phyloP scores from a whole-genome alignment of 2,113 vertebrate genomes.

The Erythrolamprus reginae region DNA sequence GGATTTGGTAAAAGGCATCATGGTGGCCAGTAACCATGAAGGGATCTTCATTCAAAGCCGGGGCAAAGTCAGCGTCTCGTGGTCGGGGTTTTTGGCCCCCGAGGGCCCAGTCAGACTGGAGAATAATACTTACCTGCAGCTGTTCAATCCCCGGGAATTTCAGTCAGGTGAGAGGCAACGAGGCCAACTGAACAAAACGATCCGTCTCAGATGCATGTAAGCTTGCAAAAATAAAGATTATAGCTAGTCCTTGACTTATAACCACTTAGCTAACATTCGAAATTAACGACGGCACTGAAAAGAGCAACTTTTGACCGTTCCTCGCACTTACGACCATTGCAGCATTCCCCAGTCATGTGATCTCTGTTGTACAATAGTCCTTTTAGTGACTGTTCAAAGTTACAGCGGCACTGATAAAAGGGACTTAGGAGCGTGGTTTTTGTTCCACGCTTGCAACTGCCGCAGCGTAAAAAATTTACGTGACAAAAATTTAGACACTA shows the following conservation, averaged over 20 bases:
- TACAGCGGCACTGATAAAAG: no score
- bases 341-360: not conserved
- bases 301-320: not conserved
- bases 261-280: not conserved
- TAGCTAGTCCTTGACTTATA: not conserved
- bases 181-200: not conserved
- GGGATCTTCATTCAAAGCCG: slow-evolving; percentile 76
- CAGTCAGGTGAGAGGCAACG: slow-evolving; percentile 69
- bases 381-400: no score
- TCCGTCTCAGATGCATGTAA: not conserved
- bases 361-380: no score
- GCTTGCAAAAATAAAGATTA: not conserved
- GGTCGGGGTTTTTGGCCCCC: slow-evolving; percentile 67
- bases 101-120: slow-evolving; percentile 70
- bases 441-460: no score
- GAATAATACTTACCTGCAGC: slow-evolving; percentile 57
- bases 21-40: slow-evolving; percentile 67
- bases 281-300: not conserved
- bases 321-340: not conserved
- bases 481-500: no score
- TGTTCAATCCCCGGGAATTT: slow-evolving; percentile 75
- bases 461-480: no score
- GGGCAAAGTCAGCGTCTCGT: slow-evolving; percentile 75
- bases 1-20: slow-evolving; percentile 75
- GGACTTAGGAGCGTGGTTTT: no score